These are phyloP conservation scores for Siniperca obscura DNA, from an alignment of 2,797 vertebrate species.

Conservation along the genomic window DNA sequence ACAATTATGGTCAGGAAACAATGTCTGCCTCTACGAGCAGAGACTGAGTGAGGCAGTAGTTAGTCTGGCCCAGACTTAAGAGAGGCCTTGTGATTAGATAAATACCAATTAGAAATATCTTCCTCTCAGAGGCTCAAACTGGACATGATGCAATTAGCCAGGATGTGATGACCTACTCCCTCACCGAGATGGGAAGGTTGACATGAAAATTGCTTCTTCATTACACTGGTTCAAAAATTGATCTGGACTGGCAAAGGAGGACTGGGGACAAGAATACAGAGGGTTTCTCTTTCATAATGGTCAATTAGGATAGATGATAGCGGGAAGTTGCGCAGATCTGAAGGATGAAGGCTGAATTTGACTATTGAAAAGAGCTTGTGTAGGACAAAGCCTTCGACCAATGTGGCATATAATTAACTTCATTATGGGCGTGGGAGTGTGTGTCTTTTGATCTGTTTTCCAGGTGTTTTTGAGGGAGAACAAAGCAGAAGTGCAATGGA, in stretches of 20 bases:
- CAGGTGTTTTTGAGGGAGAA: slow-evolving; percentile 77
- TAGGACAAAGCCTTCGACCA: slow-evolving; percentile 75
- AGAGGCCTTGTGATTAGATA: slow-evolving; percentile 77
- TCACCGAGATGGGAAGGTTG: slow-evolving; percentile 61
- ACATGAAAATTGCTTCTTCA: slow-evolving; percentile 77
- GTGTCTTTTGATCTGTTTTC: slow-evolving; percentile 80
- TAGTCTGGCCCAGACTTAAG: slow-evolving; percentile 56
- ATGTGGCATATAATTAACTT: slow-evolving; percentile 78
- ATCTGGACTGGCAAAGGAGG: slow-evolving; percentile 53
- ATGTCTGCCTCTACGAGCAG: slow-evolving; percentile 38
- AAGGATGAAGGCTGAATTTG: slow-evolving; percentile 63
- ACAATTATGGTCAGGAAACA: slow-evolving; percentile 40
- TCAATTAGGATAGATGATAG: slow-evolving; percentile 71
- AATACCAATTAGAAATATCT: slow-evolving; percentile 76
- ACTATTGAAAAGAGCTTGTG: slow-evolving; percentile 67
- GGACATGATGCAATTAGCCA: slow-evolving; percentile 77
- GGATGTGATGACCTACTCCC: slow-evolving; percentile 70
- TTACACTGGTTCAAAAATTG: slow-evolving; percentile 72
- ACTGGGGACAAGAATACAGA: slow-evolving; percentile 43
- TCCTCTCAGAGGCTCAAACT: slow-evolving; percentile 65
- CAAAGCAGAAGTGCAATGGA: slow-evolving; percentile 59
- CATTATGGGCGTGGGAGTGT: slow-evolving; percentile 72
- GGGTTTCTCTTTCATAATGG: slow-evolving; percentile 67
- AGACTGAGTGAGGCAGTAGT: slow-evolving; percentile 29
- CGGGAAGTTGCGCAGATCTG: slow-evolving; percentile 62